Base-by-base conservation (phyloP, 2,888 invertebrate species). In the Drymonia ruficornis region DNA sequence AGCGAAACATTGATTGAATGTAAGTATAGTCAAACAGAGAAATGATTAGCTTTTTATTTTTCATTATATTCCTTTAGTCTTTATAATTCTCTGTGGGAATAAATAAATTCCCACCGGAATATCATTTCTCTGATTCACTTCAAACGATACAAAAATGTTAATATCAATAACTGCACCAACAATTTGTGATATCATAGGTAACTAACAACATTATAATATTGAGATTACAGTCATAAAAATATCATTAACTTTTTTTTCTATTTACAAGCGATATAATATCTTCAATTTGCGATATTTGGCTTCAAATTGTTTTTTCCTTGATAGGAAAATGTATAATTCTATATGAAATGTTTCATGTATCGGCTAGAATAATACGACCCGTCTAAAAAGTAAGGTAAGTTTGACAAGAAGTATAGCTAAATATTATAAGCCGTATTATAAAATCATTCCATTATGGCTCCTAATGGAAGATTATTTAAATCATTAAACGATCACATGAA, bases 271-370 rank as follows among this genome's bases (percentile, higher is more conserved):
- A 66, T 72, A 69, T 71, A 76, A 76, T 80, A 76, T 79, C 70
- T 78, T 80, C 76, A 80, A 80, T 78, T 81, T 86, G 83, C 85
- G 86, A 87, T 89, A 88, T 90, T 90, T 90, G 91, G 91, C 83
- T 87, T 87, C 76, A 83, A 78, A 80, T 82, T 76, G 61, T 73
- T 81, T 78, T 74, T 74, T 72, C 76, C 60, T 56, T 59, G 50
- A 55, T 16, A 65, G 78, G 79, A 81, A n/a, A 72, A 70, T 59
- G 38, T 57, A 63, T 67, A 59, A 68, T 50, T 60, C 65, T 60
- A 66, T 59, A 67, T 73, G 63, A 73, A 79, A 76, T 82, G 79
- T 78, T 68, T 65, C 64, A 61, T 58, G 7, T 0, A 15, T 15
- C 11, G 2, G 0, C 2, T 42, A 7, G 9, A 40, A 23, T 23